Evolutionary conservation across 2,113 vertebrate species (phyloP).

Genomic region (Cephalopholis sonnerati): DNA sequence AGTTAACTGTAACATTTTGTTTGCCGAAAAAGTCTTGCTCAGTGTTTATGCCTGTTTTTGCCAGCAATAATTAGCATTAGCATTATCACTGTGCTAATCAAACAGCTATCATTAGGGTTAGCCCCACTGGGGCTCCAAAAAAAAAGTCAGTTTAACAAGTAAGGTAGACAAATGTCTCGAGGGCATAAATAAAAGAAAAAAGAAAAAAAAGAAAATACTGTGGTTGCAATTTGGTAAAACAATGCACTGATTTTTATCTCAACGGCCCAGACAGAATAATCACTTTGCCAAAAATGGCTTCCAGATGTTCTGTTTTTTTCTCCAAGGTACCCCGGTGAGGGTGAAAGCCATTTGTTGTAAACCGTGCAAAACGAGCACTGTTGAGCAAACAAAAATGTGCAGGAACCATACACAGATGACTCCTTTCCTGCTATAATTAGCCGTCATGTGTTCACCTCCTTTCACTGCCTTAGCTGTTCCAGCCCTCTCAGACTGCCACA

Average conservation of each 20-base stretch:
- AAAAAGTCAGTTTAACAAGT: slow-evolving; percentile 15
- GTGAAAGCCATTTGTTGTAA: slow-evolving; percentile 63
- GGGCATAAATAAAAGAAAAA: slow-evolving; percentile 9
- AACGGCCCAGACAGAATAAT: slow-evolving; percentile 73
- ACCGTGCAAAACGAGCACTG: slow-evolving; percentile 52
- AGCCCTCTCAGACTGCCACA: slow-evolving; percentile 16
- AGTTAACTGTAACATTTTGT: no score
- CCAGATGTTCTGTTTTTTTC: slow-evolving; percentile 74
- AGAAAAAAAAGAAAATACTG: background rate
- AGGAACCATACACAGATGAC: slow-evolving; percentile 48
- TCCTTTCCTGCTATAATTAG: slow-evolving; percentile 55
- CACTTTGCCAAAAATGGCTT: slow-evolving; percentile 70
- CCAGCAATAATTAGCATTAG: no score
- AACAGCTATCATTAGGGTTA: no score
- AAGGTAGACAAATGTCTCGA: slow-evolving; percentile 10
- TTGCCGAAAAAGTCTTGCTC: no score
- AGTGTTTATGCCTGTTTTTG: no score
- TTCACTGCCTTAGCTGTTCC: slow-evolving; percentile 60
- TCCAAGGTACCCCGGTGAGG: slow-evolving; percentile 52
- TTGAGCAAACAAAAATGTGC: slow-evolving; percentile 57
- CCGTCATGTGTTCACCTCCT: slow-evolving; percentile 36
- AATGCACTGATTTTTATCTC: slow-evolving; percentile 55
- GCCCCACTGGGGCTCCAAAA: no score
- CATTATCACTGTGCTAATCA: no score
- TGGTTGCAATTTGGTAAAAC: slow-evolving; percentile 43